Base-by-base conservation (phyloP, 1,140 invertebrate genomes). In the Penaeus vannamei region DNA sequence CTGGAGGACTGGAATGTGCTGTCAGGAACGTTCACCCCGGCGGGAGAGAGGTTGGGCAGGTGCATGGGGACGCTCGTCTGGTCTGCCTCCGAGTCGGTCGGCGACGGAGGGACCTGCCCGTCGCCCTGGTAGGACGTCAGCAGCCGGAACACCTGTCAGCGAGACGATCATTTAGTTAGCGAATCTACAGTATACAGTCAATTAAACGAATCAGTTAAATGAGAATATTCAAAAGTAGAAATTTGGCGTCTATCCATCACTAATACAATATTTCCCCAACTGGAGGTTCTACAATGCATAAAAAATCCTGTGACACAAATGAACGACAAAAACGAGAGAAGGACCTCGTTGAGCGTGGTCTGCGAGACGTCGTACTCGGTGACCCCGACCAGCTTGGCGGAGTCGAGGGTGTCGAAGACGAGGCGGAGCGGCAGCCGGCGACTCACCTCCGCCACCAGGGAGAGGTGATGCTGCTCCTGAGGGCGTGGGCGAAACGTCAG, bases 351-450 rank as follows among this genome's bases (percentile, higher is more conserved):
- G n/a, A 90, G 46, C 12, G 88, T 90, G 36, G 88, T 90, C 36
- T 90, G 88, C 22, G 88, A 85, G 20, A 90, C 88, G 42, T 90
- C 88, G 61, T 90, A 90, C 42, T 90, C 88, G 12, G 88, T 90
- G 79, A 90, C 76, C 22, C 88, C 88, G 22, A 90, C 32, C 12
- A 61, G 22, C 42, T 29, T 80, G 0, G 84, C 76, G 23, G 17
- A 29, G 7, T 80, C 72, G 12, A 90, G 84, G 22, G 76, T 42
- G 20, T 90, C 84, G 36, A 90, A 90, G 83, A 90, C 82, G 83
- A 82, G 77, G 20, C 29, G 84, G 12, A 90, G 84, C 32, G 88
- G 62, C 23, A 86, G 8, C 32, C 69, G 77, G 19, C 88, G 72
- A 32, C 72, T 79, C 61, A 90, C 88, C 77, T 90, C 88, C 77